Conservation (phyloP, 2,888 invertebrate species). For the Lucinisca nassula region DNA sequence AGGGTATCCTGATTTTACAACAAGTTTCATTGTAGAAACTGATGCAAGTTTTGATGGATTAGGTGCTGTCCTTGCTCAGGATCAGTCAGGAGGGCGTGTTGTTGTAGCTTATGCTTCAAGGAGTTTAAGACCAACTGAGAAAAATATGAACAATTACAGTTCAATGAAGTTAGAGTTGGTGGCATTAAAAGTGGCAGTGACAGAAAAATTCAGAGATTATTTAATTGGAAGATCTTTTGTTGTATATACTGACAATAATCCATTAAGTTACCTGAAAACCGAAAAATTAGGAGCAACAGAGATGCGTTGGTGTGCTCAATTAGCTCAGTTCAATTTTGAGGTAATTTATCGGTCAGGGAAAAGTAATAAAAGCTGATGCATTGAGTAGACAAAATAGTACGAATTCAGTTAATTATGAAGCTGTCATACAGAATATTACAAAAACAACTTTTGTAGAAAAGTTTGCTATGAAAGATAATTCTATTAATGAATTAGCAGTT, state of each 20-base stretch:
- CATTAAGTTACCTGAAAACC: slow-evolving; percentile 59
- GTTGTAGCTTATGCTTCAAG: slow-evolving; percentile 67
- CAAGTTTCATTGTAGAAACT: slow-evolving; percentile 60
- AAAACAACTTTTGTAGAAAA: not conserved
- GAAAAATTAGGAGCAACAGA: slow-evolving; percentile 51
- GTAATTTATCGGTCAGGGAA: slow-evolving; percentile 46
- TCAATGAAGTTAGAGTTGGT: slow-evolving; percentile 62
- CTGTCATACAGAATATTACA: not conserved
- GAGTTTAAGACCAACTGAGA: slow-evolving; percentile 51
- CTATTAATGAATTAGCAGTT: not conserved
- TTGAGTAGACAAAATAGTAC: slow-evolving; percentile 35
- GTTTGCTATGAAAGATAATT: not conserved
- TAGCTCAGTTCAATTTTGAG: slow-evolving; percentile 50
- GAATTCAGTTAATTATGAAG: not conserved
- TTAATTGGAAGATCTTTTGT: slow-evolving; percentile 48
- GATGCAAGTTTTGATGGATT: slow-evolving; percentile 63
- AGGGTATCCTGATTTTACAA: slow-evolving; percentile 62
- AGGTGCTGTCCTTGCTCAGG: slow-evolving; percentile 65
- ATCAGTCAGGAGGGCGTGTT: slow-evolving; percentile 37
- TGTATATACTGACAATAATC: slow-evolving; percentile 67
- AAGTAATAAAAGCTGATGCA: slow-evolving; percentile 55
- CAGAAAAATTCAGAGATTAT: slow-evolving; percentile 61
- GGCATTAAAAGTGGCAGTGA: slow-evolving; percentile 64
- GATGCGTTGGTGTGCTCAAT: slow-evolving; percentile 53
- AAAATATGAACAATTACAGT: slow-evolving; percentile 66